A percentile compares a stretch with the other conserved stretches of the same genome.
These are phyloP conservation scores for Nycticebus coucang DNA, from an alignment of 2,113 vertebrate genomes.

Conservation along the genomic window DNA sequence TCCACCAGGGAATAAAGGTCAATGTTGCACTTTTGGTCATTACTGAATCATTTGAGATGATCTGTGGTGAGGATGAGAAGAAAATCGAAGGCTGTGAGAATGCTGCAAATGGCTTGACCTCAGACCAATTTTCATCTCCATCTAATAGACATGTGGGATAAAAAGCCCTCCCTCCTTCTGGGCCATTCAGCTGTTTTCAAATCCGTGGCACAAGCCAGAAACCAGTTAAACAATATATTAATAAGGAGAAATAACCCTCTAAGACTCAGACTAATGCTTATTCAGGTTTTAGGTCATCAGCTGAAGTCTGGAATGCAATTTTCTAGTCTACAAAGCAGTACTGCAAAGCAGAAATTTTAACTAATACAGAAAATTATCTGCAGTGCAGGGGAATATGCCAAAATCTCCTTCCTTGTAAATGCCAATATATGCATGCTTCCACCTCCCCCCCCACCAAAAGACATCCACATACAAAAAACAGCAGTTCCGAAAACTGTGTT, in stretches of 20 bases:
- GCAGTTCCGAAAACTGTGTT: constrained; percentile 53
- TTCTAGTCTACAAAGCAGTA: constrained; percentile 50
- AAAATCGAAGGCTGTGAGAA: constrained; percentile 87
- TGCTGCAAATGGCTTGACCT: constrained; percentile 87
- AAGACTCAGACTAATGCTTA: background rate
- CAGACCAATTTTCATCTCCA: constrained; percentile 87
- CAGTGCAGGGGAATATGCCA: constrained; percentile 48
- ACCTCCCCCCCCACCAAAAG: constrained; percentile 51
- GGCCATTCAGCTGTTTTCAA: constrained; percentile 73
- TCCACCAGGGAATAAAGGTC: constrained; percentile 86
- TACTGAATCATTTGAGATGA: constrained; percentile 88
- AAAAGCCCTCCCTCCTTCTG: constrained; percentile 76
- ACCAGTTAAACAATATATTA: constrained; percentile 80
- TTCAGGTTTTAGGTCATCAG: constrained; percentile 55
- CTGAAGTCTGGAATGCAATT: constrained; percentile 51
- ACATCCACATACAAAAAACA: background rate
- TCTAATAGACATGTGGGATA: constrained; percentile 80
- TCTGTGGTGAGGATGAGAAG: constrained; percentile 82
- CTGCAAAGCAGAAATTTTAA: constrained; percentile 31
- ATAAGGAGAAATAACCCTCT: constrained; percentile 70
- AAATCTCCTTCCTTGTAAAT: constrained; percentile 63
- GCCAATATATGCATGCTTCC: constrained; percentile 58
- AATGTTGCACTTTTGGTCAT: constrained; percentile 88
- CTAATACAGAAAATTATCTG: constrained; percentile 46
- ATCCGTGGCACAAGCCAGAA: constrained; percentile 76